Percentiles rank a stretch among this genome's conserved stretches.
These are phyloP conservation scores for Aphelocoma californica DNA, from an alignment of 2,797 vertebrate species.

Conservation along the genomic window DNA sequence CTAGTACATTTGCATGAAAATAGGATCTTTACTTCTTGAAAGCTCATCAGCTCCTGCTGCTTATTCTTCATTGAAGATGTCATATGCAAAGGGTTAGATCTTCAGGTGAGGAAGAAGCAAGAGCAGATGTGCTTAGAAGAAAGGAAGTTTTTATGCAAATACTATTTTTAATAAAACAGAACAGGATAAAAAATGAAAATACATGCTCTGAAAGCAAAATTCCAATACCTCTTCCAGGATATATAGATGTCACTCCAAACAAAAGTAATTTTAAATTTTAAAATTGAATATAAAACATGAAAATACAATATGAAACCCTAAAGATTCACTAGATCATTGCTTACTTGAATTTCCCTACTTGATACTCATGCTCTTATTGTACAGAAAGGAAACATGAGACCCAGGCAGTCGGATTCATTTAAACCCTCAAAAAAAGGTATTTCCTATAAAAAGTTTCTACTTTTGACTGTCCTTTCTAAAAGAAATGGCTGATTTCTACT, in stretches of 20 bases:
- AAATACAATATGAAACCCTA: background rate
- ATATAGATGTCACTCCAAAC: background rate
- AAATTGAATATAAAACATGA: constrained; percentile 12
- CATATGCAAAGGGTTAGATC: constrained; percentile 45
- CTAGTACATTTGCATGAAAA: constrained; percentile 65
- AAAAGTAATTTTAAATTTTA: constrained; percentile 3
- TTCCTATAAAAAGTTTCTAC: background rate
- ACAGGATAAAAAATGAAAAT: constrained; percentile 24
- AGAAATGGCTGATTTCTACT: background rate
- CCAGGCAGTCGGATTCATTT: background rate
- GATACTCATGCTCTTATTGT: background rate
- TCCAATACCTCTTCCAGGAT: background rate
- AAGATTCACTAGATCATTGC: background rate
- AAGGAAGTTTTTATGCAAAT: constrained; percentile 55
- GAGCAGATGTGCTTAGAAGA: constrained; percentile 62
- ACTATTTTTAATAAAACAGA: constrained; percentile 49
- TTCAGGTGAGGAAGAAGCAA: constrained; percentile 46
- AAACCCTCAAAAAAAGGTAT: background rate
- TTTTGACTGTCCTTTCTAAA: background rate
- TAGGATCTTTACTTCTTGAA: constrained; percentile 61
- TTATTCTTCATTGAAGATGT: constrained; percentile 57
- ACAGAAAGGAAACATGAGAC: background rate
- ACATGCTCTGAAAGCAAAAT: constrained; percentile 20
- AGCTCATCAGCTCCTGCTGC: constrained; percentile 63
- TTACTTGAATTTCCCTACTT: background rate